These are phyloP conservation scores for Ornithorhynchus anatinus DNA, from an alignment of 2,113 vertebrate genomes.

Conservation along the genomic window DNA sequence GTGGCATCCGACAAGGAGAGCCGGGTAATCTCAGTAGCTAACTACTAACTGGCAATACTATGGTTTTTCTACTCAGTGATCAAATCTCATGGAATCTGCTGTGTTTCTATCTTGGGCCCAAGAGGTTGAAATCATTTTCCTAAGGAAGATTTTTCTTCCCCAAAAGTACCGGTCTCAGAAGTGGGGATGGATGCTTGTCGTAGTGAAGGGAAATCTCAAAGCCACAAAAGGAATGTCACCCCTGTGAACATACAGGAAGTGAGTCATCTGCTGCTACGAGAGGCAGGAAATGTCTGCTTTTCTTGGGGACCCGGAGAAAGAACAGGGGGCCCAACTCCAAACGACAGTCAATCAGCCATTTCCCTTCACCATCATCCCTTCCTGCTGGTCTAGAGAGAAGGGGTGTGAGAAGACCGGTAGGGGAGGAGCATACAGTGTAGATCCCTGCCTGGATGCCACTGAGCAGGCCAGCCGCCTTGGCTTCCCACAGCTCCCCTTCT, in stretches of 20 bases:
- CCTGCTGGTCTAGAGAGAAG: background rate
- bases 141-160: conserved; percentile 20
- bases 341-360: conserved; percentile 27
- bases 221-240: too few relatives aligned
- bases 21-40: too few relatives aligned
- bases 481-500: too few relatives aligned
- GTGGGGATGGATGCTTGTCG: conserved; percentile 46
- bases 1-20: too few relatives aligned
- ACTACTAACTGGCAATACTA: too few relatives aligned
- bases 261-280: conserved; percentile 45
- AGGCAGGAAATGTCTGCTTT: conserved; percentile 35
- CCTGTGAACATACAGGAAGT: too few relatives aligned
- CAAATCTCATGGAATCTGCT: too few relatives aligned
- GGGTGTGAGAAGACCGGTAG: background rate
- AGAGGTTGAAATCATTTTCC: conserved; percentile 47
- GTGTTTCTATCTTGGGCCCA: too few relatives aligned
- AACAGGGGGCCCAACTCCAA: conserved; percentile 40
- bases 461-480: too few relatives aligned
- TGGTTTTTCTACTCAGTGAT: too few relatives aligned
- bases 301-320: conserved; percentile 16
- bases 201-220: conserved; percentile 41
- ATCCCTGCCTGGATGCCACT: too few relatives aligned
- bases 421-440: too few relatives aligned
- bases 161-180: conserved; percentile 30
- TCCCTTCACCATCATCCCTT: background rate